phyloP scores from a whole-genome alignment of 2,113 vertebrate genomes.

The Lagopus leucura region DNA sequence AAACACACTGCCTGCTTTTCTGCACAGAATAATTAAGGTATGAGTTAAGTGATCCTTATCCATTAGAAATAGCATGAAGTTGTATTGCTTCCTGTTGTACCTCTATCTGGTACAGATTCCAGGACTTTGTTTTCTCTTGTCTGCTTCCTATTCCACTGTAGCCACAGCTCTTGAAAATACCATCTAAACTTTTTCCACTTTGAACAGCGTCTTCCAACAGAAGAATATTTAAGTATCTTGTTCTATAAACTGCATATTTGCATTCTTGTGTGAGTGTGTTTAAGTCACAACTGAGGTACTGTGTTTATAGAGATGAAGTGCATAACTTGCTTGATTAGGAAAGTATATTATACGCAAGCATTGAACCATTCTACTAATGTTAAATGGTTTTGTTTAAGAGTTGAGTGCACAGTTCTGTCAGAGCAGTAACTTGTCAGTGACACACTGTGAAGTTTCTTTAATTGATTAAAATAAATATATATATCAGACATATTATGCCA shows the following conservation, averaged over 20 bases:
- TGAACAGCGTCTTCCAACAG: not conserved
- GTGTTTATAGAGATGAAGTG: not conserved
- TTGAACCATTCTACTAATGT: not conserved
- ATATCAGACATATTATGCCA: not conserved
- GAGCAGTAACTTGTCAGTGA: not conserved
- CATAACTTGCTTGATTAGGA: not conserved
- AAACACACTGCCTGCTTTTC: not conserved
- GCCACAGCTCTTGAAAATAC: constrained; percentile 63
- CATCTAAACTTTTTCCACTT: not conserved
- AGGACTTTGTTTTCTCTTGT: not conserved
- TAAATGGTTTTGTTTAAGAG: not conserved
- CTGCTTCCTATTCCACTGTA: constrained; percentile 75
- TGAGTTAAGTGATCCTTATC: not conserved
- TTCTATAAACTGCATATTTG: not conserved
- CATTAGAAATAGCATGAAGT: not conserved
- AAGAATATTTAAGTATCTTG: not conserved
- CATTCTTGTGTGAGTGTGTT: not conserved
- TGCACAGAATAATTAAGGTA: not conserved
- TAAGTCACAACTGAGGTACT: not conserved
- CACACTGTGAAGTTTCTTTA: not conserved
- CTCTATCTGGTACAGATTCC: not conserved
- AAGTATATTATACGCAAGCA: not conserved
- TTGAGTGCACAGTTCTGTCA: not conserved
- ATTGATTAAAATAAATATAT: not conserved
- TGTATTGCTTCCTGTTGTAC: not conserved